Conservation (phyloP, 2,113 vertebrate species). For the Ranitomeya imitator region DNA sequence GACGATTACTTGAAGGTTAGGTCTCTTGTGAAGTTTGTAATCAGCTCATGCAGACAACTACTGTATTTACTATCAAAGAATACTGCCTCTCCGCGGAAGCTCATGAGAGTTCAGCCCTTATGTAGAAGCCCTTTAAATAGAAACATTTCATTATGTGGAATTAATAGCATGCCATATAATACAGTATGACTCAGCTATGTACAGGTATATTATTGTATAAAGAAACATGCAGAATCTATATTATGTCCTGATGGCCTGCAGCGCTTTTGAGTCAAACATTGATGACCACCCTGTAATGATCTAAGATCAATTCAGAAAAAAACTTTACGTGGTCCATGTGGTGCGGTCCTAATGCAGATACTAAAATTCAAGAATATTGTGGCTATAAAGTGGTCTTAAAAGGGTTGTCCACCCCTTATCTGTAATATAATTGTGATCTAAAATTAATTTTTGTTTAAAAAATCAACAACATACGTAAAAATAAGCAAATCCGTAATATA, state of each 20-base stretch:
- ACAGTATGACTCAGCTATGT: background rate
- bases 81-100: conserved; percentile 7
- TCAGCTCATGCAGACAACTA: conserved; percentile 48
- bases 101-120: background rate
- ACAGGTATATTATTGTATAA: background rate
- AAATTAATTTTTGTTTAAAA: too few species aligned
- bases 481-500: too few species aligned
- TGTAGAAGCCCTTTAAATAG: conserved; percentile 8
- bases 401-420: too few species aligned
- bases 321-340: background rate
- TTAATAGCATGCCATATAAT: background rate
- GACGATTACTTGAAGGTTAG: conserved; percentile 32
- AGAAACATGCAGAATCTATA: background rate
- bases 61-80: conserved; percentile 33
- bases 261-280: background rate
- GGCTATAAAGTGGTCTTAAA: background rate
- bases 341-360: too few species aligned
- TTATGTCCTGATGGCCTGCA: background rate
- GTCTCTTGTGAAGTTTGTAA: conserved; percentile 49
- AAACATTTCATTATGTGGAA: background rate
- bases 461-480: too few species aligned
- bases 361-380: background rate
- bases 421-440: too few species aligned
- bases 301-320: background rate
- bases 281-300: background rate